Percentiles rank a stretch among this genome's conserved stretches.
Conservation (phyloP, 2,888 invertebrate genomes). For the Cataglyphis livida region DNA sequence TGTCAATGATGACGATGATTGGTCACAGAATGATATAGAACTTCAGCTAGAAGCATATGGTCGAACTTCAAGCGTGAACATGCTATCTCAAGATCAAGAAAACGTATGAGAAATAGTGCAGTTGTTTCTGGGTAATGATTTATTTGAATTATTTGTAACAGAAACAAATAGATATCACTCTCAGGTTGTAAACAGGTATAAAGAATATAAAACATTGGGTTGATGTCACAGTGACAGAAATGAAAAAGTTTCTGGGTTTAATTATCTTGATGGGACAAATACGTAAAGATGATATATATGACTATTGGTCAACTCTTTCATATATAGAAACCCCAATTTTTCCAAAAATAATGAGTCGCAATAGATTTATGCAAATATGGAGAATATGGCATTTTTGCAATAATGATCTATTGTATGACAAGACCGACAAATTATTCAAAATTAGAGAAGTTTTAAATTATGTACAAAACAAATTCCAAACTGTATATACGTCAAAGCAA, state of each 20-base stretch:
- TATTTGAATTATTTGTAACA: slow-evolving; percentile 47
- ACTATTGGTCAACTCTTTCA: slow-evolving; percentile 60
- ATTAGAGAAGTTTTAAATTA: not conserved
- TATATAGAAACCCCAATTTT: slow-evolving; percentile 60
- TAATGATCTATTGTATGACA: slow-evolving; percentile 50
- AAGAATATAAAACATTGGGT: slow-evolving; percentile 52
- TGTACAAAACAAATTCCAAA: slow-evolving; percentile 40
- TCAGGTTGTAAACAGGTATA: slow-evolving; percentile 35
- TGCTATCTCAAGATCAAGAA: no score
- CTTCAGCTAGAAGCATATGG: no score
- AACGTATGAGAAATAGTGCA: no score
- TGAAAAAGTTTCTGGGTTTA: slow-evolving; percentile 53
- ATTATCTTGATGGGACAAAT: slow-evolving; percentile 48
- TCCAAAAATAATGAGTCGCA: slow-evolving; percentile 11
- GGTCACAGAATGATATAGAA: no score
- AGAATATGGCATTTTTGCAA: slow-evolving; percentile 63
- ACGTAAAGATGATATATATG: slow-evolving; percentile 18
- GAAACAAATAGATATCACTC: slow-evolving; percentile 48
- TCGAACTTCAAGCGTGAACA: no score
- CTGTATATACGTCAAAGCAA: slow-evolving; percentile 45
- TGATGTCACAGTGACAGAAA: slow-evolving; percentile 51
- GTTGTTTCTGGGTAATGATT: slow-evolving; percentile 14
- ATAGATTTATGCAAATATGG: slow-evolving; percentile 56
- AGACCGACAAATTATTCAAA: slow-evolving; percentile 51
- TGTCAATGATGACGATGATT: no score